phyloP scores from a whole-genome alignment of 2,113 vertebrate species.

The Mesembrinibis cayennensis region DNA sequence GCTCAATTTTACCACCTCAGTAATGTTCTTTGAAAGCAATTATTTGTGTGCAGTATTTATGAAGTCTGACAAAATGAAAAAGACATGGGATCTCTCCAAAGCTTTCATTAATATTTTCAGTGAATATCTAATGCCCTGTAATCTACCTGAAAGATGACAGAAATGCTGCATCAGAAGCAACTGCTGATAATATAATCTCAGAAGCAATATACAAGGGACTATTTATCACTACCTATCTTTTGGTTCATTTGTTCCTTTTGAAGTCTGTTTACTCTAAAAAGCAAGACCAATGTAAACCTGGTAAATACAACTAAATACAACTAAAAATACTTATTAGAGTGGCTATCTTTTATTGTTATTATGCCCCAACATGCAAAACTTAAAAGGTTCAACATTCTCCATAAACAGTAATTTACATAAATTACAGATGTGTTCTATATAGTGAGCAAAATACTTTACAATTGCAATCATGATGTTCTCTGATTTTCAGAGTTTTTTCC shows the following conservation, averaged over 20 bases:
- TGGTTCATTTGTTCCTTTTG: background rate
- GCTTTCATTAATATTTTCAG: background rate
- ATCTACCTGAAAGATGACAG: background rate
- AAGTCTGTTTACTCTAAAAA: background rate
- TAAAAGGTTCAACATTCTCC: conserved; percentile 2
- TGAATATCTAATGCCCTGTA: background rate
- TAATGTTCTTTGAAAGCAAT: background rate
- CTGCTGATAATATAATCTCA: background rate
- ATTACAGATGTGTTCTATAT: conserved; percentile 3
- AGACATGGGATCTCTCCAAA: background rate
- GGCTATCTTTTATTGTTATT: background rate
- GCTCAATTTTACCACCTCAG: background rate
- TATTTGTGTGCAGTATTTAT: background rate
- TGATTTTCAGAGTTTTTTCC: background rate
- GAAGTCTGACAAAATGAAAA: background rate
- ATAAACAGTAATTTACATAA: conserved; percentile 48
- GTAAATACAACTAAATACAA: background rate
- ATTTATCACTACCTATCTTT: background rate
- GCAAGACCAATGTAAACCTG: background rate
- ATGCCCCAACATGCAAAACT: background rate
- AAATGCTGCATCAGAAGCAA: background rate
- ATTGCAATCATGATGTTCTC: background rate
- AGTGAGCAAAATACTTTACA: conserved; percentile 6
- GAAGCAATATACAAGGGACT: background rate
- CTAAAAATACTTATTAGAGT: conserved; percentile 20